Conservation (phyloP, 2,888 invertebrate species). For the Esperia sulphurella region DNA sequence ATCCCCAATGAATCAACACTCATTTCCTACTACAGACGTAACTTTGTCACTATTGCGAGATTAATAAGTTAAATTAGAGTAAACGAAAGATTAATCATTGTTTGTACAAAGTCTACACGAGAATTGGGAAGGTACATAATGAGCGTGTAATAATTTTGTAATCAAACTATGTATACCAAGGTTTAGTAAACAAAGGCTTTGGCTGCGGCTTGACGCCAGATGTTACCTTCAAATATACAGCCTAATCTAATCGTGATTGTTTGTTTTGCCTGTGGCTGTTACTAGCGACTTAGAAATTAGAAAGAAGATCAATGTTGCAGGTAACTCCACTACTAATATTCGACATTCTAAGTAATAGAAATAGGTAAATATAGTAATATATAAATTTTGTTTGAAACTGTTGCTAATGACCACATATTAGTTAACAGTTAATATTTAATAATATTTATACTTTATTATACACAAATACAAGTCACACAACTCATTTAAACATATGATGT, state of each 20-base stretch:
- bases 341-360: no score
- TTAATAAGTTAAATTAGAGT: background rate
- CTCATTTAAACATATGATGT: no score
- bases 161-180: background rate
- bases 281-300: background rate
- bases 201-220: background rate
- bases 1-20: no score
- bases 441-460: no score
- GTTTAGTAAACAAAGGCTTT: background rate
- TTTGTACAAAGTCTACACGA: background rate
- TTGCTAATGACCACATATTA: no score
- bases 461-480: no score
- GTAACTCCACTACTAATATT: no score
- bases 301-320: background rate
- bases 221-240: conserved; percentile 2
- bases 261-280: background rate
- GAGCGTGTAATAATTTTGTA: background rate
- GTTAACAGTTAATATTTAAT: no score
- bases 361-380: no score
- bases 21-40: no score
- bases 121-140: background rate
- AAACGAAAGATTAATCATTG: background rate
- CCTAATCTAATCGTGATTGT: conserved; percentile 5
- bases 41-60: background rate
- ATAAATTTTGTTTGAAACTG: no score